Base-by-base conservation (phyloP, 1,140 invertebrate genomes). In the Drosophila sp. region DNA sequence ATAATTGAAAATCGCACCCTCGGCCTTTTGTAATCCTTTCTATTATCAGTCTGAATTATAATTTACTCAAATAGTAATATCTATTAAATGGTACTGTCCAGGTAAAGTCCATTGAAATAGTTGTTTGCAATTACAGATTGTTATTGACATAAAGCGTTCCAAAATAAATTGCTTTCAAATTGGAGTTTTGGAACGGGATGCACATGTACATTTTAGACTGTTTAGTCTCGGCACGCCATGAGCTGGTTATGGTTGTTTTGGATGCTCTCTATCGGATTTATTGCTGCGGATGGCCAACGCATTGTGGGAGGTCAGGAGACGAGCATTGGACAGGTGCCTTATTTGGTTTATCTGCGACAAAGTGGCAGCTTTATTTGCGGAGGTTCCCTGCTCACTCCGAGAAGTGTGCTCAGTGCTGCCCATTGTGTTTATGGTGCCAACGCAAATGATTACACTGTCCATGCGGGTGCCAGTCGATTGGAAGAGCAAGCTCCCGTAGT, bases 281-380 rank as follows among this genome's bases (percentile, higher is more conserved):
- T 29, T 18, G 14, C 21, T n/a, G 58, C 21, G 6, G 56, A 40
- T 8, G 62, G 46, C 8, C 16, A 62, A 7, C 79, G 90, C 4
- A 89, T 91, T 14, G 78, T 91, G 8, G 90, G 90, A 4, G 90
- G 90, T 6, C 59, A 70, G 43, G 67, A 77, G 53, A 84, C 78
- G 1, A 59, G 48, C 0, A 86, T 90, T 25, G 50, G 18, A 0
- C 74, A 84, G 36, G 76, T 91, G 36, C 90, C 90, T 0, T 91
- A 91, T 41, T 43, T 89, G 43, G 78, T 91, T 21, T 76, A 90
- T 32, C 38, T 91, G 7, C 80, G 82, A 0, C 70, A 74, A 14
- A 38, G 56, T 40, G 74, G 67, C 4, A 50, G 9, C 7, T 91
- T 91, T 29, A 72, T 80, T 1, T 91, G 90, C 21, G 90, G 90